Evolutionary conservation across 2,797 vertebrate species (phyloP), one percentile per base, ranked within the genome.

Genomic region (Clarias platycephalus): DNA sequence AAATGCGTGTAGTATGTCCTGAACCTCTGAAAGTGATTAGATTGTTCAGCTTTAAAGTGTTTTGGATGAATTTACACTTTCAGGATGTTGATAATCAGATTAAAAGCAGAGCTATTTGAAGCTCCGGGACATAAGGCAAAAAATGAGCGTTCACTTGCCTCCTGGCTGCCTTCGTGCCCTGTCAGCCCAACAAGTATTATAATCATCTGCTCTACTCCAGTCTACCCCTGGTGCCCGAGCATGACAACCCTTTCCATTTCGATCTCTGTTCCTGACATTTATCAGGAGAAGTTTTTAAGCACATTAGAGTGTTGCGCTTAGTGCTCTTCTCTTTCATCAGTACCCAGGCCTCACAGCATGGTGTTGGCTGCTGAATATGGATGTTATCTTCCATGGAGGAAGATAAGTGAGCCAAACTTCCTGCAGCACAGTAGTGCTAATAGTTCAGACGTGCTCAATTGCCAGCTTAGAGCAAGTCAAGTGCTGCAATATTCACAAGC

Each of bases 261-360:
- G 58, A 66, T 77, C 72, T 53, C 80, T 63, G 72, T 76, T 85
- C 68, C 81, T 82, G 84, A 64, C 85, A 18, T 85, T 83, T 10
- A 81, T 63, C 34, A 58, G 87, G 70, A 87, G 83, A 44, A 82
- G 75, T 83, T 85, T 81, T 90, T 87, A 76, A 90, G 89, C 83
- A 80, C 88, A 76, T 88, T 85, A 77, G 63, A 88, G 89, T 81
- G 68, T 63, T 84, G 71, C 64, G 26, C 83, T 63, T 86, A 86
- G 88, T 82, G 82, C 83, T 84, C 87, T 87, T 83, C 84, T 87
- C 85, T 90, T 80, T 90, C 83, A 88, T 88, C 88, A 86, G 55
- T 83, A 87, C 77, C 82, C 89, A 91, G 82, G 87, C 91, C 87
- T 88, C 44, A 0, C 77, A 37, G 81, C 83, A 87, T 87, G 84